Conservation (phyloP, 2,888 invertebrate species). For the Dynastes hyllus region DNA sequence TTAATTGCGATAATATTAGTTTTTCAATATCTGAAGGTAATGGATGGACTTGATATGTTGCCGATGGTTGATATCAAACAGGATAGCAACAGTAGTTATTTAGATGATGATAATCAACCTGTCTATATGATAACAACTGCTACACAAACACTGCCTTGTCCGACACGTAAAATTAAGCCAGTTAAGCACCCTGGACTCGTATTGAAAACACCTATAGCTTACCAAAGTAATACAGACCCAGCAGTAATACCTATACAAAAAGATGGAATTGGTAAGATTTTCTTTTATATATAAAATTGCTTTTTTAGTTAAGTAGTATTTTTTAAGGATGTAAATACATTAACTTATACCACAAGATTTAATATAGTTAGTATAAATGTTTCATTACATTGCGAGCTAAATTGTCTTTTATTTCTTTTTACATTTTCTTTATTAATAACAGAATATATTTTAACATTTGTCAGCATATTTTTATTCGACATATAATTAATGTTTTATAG, state of each 20-base stretch:
- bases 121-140: conserved; percentile 73
- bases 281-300: background rate
- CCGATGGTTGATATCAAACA: conserved; percentile 69
- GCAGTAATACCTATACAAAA: conserved; percentile 91
- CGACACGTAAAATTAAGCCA: conserved; percentile 80
- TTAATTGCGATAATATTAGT: background rate
- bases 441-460: too few species aligned
- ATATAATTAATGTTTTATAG: too few species aligned
- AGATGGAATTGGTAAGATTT: conserved; percentile 86
- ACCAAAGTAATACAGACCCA: conserved; percentile 86
- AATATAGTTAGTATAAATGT: too few species aligned
- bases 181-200: conserved; percentile 83
- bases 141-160: conserved; percentile 74
- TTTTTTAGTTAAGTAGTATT: conserved; percentile 8
- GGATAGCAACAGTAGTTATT: conserved; percentile 71
- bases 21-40: conserved; percentile 61
- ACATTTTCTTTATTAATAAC: too few species aligned
- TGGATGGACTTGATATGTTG: conserved; percentile 70
- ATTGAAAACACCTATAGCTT: conserved; percentile 85
- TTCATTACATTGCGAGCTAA: too few species aligned
- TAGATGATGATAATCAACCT: conserved; percentile 71
- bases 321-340: conserved; percentile 15
- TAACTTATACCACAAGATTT: background rate
- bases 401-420: too few species aligned
- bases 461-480: too few species aligned